Evolutionary conservation across 2,797 vertebrate genomes (phyloP), one percentile per base, ranked within the genome.

Genomic region (Coracias cyanogaster): DNA sequence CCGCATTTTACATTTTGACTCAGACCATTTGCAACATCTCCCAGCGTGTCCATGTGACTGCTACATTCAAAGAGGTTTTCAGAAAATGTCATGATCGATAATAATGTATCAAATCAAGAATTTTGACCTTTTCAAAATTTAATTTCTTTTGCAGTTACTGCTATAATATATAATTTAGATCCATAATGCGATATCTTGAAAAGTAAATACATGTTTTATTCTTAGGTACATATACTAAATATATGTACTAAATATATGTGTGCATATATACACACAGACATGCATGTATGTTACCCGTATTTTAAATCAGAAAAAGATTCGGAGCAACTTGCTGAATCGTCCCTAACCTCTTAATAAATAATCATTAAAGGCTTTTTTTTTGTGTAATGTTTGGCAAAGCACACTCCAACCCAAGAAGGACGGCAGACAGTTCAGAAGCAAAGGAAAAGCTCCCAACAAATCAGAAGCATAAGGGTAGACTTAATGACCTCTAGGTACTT

Each of bases 401-500:
- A 76, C 83, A 77, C 82, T 74, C 89, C 90, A 97, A 83, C 46
- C 48, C 96, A 96, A 95, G 94, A 97, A 96, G 90, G 72, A 86
- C 22, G 43, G 94, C 92, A 97, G 96, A 96, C 96, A 93, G 90
- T 31, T 91, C 82, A 87, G 92, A 72, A 93, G 84, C 41, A 95
- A 80, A 74, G 26, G 17, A 14, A 64, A 88, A 71, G 28, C 35
- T 57, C 51, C 31, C 35, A 96, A 55, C 84, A 96, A 97, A 97
- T 97, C 55, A 91, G 95, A 97, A 98, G 92, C 94, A 71, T 73
- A 91, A 97, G 94, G 85, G 67, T 46, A 84, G 61, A 90, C 43
- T 92, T 89, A 84, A 90, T 6, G 74, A 92, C 81, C 46, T 78
- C 26, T 61, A 78, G n/a, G 52, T 82, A 80, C 54, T 78, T 79